Base-by-base conservation (phyloP, 2,888 invertebrate genomes). In the Fragum whitleyi region DNA sequence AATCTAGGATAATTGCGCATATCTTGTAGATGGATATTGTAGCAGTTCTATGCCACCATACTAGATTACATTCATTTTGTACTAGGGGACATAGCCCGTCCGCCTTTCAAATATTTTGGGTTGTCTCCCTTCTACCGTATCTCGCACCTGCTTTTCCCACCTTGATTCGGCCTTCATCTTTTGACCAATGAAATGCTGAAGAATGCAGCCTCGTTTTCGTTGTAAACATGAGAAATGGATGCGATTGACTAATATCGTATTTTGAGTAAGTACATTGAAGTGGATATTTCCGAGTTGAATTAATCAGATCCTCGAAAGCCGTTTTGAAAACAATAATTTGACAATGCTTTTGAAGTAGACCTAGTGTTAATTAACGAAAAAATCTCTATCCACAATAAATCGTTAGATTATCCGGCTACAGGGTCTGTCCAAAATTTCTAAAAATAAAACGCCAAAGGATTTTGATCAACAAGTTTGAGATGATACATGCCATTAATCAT, bases 151-250 rank as follows among this genome's bases (percentile, higher is more conserved):
- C n/a, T 53, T 69, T 69, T 47, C 32, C 69, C 47, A 69, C 69
- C 69, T 51, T 69, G 69, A 29, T 53, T 32, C 16, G 29, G 29
- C 42, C 51, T 47, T 53, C 53, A 59, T 26, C 47, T 47, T 47
- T 47, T 47, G 47, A 47, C 81, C 77, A 81, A 81, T 81, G 53
- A 70, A 53, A 70, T 42, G 47, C 39, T 26, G 61, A 36, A 53
- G 42, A 21, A 16, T 26, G 29, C 69, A 80, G 87, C 88, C 90
- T 90, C 90, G 88, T 79, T 89, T 83, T 90, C 82, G 85, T 79
- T 80, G 86, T 89, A 90, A 90, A 90, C 89, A 90, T 88, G 87
- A 77, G 81, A 86, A 73, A 74, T 77, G 51, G 68, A 78, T 74
- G 53, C 61, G 67, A 70, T 77, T 36, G 55, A 70, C 70, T 70